Evolutionary conservation across 2,113 vertebrate species (phyloP), one percentile per base, ranked within the genome.

Genomic region (Onychorhynchus coronatus): DNA sequence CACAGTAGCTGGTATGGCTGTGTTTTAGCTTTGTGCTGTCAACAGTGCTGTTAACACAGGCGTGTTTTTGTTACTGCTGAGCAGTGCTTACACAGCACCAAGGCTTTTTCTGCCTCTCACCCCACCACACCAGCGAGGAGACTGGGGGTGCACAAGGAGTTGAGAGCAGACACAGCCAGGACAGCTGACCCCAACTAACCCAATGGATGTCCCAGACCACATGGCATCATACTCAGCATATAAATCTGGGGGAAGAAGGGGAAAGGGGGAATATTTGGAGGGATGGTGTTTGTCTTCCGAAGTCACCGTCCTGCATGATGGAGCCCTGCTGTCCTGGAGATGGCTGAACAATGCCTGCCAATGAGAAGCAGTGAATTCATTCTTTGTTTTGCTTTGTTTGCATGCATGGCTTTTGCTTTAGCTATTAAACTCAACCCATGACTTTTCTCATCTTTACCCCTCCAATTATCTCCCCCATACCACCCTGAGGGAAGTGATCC

Each of bases 211-310:
- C 15, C 20, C 39, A 15, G 44, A 68, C 67, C 62, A 82, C 16
- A 35, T 12, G 28, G 19, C 0, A 0, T 75, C 53, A 46, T 39
- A 8, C 27, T 53, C n/a, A 41, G 24, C n/a, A 19, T 12, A 61
- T 25, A 75, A 75, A 68, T n/a, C 7, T 25, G n/a, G 33, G 15
- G 24, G 3, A 12, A n/a, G 27, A 53, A 75, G 20, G 11, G n/a
- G 8, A 6, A 61, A 89, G 13, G 6, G 16, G 6, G 3, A 68
- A 30, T 68, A 35, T 68, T 61, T 53, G 13, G n/a, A 47, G 20
- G 0, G 0, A 30, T 61, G 20, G 7, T n/a, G n/a, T 46, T 61
- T 68, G 16, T 53, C 24, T 46, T 12, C 39, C 8, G 20, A 47
- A 30, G n/a, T 53, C 39, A 52, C 23, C 22, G 16, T 37, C 73